Evolutionary conservation across 2,888 invertebrate species (phyloP).

Genomic region (Drosophila prolongata): DNA sequence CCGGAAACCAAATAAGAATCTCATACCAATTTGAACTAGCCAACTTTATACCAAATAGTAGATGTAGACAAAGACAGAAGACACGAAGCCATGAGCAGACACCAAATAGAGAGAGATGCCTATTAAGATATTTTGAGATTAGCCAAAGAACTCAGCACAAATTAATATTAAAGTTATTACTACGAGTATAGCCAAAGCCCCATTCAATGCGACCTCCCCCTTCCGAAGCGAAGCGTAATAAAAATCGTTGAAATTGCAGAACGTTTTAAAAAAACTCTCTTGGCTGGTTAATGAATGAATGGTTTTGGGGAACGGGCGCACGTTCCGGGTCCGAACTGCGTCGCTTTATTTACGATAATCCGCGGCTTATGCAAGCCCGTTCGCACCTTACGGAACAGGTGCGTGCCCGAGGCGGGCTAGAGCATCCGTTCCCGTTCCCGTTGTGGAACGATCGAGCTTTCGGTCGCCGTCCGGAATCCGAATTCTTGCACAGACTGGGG

Average conservation of each 20-base stretch:
- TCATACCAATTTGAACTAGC: conserved; percentile 14
- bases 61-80: conserved; percentile 4
- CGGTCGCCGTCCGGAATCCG: conserved; percentile 23
- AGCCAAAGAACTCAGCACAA: conserved; percentile 35
- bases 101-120: conserved; percentile 23
- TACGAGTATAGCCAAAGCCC: conserved; percentile 10
- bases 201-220: conserved; percentile 33
- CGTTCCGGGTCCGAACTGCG: conserved; percentile 3
- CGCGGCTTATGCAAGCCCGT: conserved; percentile 32
- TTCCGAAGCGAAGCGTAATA: conserved; percentile 41
- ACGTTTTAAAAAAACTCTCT: conserved; percentile 46
- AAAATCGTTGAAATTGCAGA: conserved; percentile 61
- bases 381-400: conserved; percentile 13
- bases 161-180: conserved; percentile 41
- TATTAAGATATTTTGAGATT: conserved; percentile 19
- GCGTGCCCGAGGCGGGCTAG: conserved; percentile 47
- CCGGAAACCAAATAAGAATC: not conserved
- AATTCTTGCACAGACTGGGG: conserved; percentile 41
- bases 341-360: conserved; percentile 23
- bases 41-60: conserved; percentile 34
- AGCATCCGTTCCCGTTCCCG: conserved; percentile 44
- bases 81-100: not conserved
- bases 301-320: conserved; percentile 32
- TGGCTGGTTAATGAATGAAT: conserved; percentile 30
- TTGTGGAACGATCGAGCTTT: conserved; percentile 7